Base-by-base conservation (phyloP, 1,140 invertebrate species). In the Nylanderia fulva region DNA sequence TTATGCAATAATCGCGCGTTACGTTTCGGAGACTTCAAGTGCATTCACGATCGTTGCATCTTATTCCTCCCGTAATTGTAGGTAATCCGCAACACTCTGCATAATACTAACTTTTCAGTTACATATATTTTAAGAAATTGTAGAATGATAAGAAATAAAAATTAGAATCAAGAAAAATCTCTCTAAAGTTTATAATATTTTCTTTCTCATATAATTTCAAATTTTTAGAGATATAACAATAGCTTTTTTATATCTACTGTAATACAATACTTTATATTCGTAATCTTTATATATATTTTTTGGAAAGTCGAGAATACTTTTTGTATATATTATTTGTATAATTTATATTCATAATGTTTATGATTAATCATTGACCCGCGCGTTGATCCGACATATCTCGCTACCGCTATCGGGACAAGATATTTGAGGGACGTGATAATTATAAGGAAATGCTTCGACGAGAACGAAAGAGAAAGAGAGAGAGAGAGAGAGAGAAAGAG, bases 381-480 rank as follows among this genome's bases (percentile, higher is more conserved):
- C 13, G 15, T 18, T 48, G 15, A 48, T 82, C 18, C n/a, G 66
- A 72, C 66, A 39, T 69, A 54, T 71, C 21, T 71, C 64, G 64
- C 66, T 82, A 82, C 66, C 66, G 77, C 36, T 45, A 84, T 84
- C 80, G 71, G 18, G 42, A 76, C 71, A 27, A 76, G 71, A 63
- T 84, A 82, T 60, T 82, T 60, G 66, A 71, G 77, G 21, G 66
- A 60, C 58, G 66, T 71, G 74, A 84, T 90, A 90, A 90, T 90
- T 90, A 90, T 45, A 89, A 89, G 88, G 85, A 90, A 90, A 90
- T 85, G 80, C 52, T 66, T 68, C 60, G 79, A 63, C 24, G 85
- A 88, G 45, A n/a, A n/a, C n/a, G 29, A 33, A 3, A 1, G 29
- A 33, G 29, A 33, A 33, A 33, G 29, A 48, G 45, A 45, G 13